phyloP scores from a whole-genome alignment of 2,888 invertebrate species.

The Chesias legatella region DNA sequence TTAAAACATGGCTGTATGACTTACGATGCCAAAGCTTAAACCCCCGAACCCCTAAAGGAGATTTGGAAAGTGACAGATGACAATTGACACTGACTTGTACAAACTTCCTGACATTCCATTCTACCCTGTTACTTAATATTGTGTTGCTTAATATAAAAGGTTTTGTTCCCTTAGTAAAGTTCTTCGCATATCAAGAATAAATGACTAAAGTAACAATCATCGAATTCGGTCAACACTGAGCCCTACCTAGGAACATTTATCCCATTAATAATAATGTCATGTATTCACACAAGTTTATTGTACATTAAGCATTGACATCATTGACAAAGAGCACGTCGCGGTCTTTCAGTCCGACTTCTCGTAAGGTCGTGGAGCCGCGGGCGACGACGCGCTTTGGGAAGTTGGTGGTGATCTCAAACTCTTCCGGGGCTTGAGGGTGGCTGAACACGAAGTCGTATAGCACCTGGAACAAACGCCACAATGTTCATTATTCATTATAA shows the following conservation, averaged over 20 bases:
- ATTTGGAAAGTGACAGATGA: too few relatives aligned
- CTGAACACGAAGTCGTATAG: constrained; percentile 97
- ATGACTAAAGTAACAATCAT: neutral
- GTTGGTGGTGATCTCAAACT: constrained; percentile 97
- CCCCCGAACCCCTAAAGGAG: too few relatives aligned
- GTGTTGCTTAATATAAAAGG: too few relatives aligned
- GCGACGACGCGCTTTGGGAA: constrained; percentile 93
- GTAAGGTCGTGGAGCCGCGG: constrained; percentile 82
- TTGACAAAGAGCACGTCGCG: constrained; percentile 96
- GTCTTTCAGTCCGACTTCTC: constrained; percentile 90
- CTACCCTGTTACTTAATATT: too few relatives aligned
- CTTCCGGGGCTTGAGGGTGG: constrained; percentile 94
- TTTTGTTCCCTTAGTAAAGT: too few relatives aligned
- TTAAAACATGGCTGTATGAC: too few relatives aligned
- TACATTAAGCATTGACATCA: constrained; percentile 88
- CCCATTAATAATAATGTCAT: constrained; percentile 17
- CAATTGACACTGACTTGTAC: too few relatives aligned
- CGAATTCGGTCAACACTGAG: neutral
- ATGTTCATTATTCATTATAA: too few relatives aligned
- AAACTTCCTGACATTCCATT: too few relatives aligned
- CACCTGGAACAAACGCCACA: constrained; percentile 81
- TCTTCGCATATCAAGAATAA: too few relatives aligned
- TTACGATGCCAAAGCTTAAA: too few relatives aligned
- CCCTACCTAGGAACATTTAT: neutral
- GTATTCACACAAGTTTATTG: constrained; percentile 10